These are phyloP conservation scores for Orestias chungarensis DNA, from an alignment of 2,797 vertebrate species.

Conservation along the genomic window DNA sequence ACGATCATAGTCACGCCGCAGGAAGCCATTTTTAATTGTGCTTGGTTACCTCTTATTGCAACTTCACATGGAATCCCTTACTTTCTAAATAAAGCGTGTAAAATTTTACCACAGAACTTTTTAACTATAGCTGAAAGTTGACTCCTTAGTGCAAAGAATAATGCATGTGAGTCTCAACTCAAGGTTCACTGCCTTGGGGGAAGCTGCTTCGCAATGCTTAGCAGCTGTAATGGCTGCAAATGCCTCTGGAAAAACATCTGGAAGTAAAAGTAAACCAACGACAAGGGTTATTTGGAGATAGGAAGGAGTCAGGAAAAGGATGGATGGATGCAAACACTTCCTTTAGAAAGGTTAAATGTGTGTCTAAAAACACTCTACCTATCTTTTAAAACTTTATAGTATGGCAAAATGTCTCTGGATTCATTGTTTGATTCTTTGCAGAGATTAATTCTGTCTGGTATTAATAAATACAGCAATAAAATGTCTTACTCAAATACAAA, in stretches of 20 bases:
- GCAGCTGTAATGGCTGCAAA: constrained; percentile 60
- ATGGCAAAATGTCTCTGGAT: background rate
- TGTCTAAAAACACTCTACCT: constrained; percentile 1
- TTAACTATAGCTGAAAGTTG: constrained; percentile 51
- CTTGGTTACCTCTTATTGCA: constrained; percentile 30
- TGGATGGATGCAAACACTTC: constrained; percentile 2
- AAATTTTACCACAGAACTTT: constrained; percentile 26
- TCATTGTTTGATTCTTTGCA: background rate
- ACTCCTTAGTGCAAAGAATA: constrained; percentile 69
- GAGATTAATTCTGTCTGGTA: background rate
- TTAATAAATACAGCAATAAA: background rate
- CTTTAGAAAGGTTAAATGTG: constrained; percentile 32
- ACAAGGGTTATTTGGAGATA: constrained; percentile 4
- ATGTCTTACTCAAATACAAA: background rate
- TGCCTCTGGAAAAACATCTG: constrained; percentile 69
- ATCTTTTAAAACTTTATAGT: background rate
- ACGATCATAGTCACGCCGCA: constrained; percentile 38
- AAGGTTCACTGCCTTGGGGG: constrained; percentile 43
- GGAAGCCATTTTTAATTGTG: constrained; percentile 38
- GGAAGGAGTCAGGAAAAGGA: constrained; percentile 11
- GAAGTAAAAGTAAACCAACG: constrained; percentile 32
- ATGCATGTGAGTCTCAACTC: constrained; percentile 60
- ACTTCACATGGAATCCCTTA: constrained; percentile 31
- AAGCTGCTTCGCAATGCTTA: constrained; percentile 50
- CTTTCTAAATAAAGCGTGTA: constrained; percentile 53